Percentiles rank a stretch among this genome's conserved stretches.
Evolutionary conservation across 1,140 invertebrate species (phyloP).

Genomic region (Pseudomyrmex gracilis): DNA sequence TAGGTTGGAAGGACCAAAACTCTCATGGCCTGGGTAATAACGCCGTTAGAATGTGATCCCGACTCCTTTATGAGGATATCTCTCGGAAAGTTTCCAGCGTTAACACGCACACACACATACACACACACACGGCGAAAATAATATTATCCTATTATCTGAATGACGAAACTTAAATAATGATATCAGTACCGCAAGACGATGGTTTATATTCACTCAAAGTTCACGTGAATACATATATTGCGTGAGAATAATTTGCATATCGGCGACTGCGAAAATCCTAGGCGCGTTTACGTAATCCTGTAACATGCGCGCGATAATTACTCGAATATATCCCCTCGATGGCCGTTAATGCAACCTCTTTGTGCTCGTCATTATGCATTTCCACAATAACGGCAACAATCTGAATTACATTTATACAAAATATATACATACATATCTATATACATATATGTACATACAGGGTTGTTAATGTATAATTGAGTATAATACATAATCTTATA

Average conservation of each 20-base stretch:
- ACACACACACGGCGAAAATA: slow-evolving; percentile 1
- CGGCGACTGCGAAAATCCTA: background rate
- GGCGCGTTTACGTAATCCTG: background rate
- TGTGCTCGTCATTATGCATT: background rate
- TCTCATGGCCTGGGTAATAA: slow-evolving; percentile 38
- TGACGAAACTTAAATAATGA: slow-evolving; percentile 21
- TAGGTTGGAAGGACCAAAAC: slow-evolving; percentile 34
- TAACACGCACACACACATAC: background rate
- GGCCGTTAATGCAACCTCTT: background rate
- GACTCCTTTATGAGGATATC: slow-evolving; percentile 2
- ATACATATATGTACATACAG: too few species aligned
- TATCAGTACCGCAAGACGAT: slow-evolving; percentile 8
- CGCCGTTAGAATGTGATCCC: slow-evolving; percentile 49
- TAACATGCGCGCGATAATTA: slow-evolving; percentile 25
- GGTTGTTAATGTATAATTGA: too few species aligned
- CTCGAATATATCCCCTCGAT: background rate
- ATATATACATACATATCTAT: background rate
- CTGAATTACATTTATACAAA: slow-evolving; percentile 18
- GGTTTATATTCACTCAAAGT: background rate
- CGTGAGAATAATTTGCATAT: slow-evolving; percentile 8
- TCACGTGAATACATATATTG: background rate
- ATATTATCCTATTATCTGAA: slow-evolving; percentile 24
- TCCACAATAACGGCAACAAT: background rate
- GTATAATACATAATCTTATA: too few species aligned
- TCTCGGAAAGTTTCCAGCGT: slow-evolving; percentile 9